A percentile compares a stretch with the other conserved stretches of the same genome.
Conservation (phyloP, 2,797 vertebrate species). For the Phoxinus dragarum region DNA sequence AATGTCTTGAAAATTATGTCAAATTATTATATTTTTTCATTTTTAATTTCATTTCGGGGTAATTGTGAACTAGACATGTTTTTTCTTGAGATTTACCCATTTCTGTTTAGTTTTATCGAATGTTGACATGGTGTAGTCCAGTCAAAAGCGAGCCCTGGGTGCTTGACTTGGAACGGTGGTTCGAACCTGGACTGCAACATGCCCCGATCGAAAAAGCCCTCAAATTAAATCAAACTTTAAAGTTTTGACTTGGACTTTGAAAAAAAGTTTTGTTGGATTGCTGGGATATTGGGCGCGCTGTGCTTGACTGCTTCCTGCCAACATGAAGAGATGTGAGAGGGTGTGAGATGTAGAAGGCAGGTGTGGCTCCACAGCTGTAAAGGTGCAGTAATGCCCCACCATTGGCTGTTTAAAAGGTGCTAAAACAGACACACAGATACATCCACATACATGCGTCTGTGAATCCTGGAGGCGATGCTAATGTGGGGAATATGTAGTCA, state of each 20-base stretch:
- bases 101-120: not conserved
- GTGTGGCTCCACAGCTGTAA: conserved; percentile 50
- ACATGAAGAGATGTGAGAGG: conserved; percentile 38
- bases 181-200: not conserved
- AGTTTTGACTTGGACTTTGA: conserved; percentile 1
- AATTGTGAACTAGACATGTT: not conserved
- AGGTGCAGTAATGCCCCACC: conserved; percentile 48
- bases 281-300: not conserved
- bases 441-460: not conserved
- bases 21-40: not conserved
- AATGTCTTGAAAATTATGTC: not conserved
- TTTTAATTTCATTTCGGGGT: not conserved
- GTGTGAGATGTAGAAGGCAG: conserved; percentile 34
- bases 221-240: not conserved
- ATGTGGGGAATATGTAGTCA: conserved; percentile 47
- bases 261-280: not conserved
- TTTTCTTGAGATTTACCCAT: not conserved
- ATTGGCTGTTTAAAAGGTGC: conserved; percentile 11
- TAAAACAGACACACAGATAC: conserved; percentile 2
- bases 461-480: conserved; percentile 41
- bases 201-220: not conserved
- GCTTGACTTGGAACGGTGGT: not conserved
- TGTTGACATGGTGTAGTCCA: not conserved
- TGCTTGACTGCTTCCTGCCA: not conserved
- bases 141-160: not conserved